Conservation (phyloP, 2,797 vertebrate genomes). For the Helarctos malayanus region DNA sequence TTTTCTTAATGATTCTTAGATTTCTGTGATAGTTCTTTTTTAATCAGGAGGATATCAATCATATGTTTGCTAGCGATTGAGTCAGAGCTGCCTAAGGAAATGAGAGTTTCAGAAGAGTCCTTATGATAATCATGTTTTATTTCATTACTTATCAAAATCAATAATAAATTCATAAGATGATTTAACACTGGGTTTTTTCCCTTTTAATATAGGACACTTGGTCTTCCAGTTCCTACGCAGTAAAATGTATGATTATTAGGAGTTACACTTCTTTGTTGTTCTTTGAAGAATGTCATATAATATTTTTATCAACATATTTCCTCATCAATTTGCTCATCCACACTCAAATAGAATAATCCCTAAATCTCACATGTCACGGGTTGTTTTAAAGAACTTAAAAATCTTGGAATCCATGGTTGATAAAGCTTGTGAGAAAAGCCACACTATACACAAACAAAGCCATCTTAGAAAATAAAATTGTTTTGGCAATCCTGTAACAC, state of each 20-base stretch:
- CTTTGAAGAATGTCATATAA: background rate
- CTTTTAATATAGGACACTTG: background rate
- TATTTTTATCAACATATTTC: slow-evolving; percentile 41
- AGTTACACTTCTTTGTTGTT: background rate
- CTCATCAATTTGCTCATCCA: background rate
- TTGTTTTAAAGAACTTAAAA: slow-evolving; percentile 46
- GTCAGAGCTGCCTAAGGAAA: background rate
- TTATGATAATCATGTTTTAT: slow-evolving; percentile 17
- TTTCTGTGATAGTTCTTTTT: slow-evolving; percentile 32
- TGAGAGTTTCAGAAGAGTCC: background rate
- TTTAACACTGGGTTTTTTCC: background rate
- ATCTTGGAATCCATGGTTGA: background rate
- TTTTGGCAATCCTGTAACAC: background rate
- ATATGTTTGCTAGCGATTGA: background rate
- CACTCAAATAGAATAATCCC: background rate
- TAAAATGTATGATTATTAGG: background rate
- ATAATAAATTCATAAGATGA: background rate
- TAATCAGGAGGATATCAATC: background rate
- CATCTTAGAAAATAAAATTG: background rate
- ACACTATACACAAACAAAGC: background rate
- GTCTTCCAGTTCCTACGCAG: background rate
- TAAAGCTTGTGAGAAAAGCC: background rate
- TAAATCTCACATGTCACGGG: slow-evolving; percentile 1
- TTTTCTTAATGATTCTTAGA: background rate
- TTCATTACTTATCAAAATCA: background rate